These are phyloP conservation scores for Carollia perspicillata DNA, from an alignment of 2,113 vertebrate species.

Conservation along the genomic window DNA sequence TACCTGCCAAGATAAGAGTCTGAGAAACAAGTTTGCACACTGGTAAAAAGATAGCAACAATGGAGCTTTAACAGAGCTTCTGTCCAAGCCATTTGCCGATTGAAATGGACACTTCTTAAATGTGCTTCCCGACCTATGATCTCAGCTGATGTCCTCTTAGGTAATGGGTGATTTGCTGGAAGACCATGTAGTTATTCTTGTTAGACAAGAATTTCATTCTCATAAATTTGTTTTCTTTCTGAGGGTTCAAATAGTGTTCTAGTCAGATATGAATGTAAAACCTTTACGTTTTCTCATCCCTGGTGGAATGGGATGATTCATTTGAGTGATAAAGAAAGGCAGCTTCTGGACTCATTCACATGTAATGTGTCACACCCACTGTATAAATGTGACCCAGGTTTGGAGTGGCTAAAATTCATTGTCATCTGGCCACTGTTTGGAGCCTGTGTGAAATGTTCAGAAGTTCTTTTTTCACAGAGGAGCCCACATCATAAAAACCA, in stretches of 20 bases:
- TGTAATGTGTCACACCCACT: not conserved
- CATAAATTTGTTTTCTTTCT: not conserved
- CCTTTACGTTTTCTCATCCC: not conserved
- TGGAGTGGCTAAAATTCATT: not conserved
- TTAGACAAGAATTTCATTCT: not conserved
- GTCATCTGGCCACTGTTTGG: not conserved
- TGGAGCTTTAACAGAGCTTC: not conserved
- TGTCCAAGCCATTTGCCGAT: rapidly evolving
- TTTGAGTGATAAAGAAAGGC: not conserved
- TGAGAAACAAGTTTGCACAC: not conserved
- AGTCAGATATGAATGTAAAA: rapidly evolving
- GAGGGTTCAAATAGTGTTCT: not conserved
- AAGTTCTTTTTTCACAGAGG: not conserved
- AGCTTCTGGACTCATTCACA: not conserved
- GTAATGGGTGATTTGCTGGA: rapidly evolving
- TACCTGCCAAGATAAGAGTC: not conserved
- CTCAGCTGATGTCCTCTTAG: not conserved
- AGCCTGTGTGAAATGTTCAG: not conserved
- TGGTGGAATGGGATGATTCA: not conserved
- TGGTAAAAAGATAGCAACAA: not conserved
- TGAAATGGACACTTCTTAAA: not conserved
- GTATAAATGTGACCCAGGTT: not conserved
- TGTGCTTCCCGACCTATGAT: rapidly evolving
- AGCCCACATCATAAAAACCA: constrained; percentile 70
- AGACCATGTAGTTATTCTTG: rapidly evolving